Base-by-base conservation (phyloP, 2,888 invertebrate species). In the Bembecia ichneumoniformis region DNA sequence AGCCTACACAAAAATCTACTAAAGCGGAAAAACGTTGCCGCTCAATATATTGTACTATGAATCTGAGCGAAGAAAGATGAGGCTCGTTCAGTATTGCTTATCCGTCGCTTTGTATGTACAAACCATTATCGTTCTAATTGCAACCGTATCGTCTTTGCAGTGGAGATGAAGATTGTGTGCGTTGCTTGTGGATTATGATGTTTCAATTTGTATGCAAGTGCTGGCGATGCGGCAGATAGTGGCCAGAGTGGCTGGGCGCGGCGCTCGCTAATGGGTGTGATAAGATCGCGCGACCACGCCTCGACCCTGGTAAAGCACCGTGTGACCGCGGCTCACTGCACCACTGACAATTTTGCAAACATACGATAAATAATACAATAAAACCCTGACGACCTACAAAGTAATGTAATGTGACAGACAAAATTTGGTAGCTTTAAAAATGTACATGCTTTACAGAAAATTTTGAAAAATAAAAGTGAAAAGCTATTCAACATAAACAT, bases 201-300 rank as follows among this genome's bases (percentile, higher is more conserved):
- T 74, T 71, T 69, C 11, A 44, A 58, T 63, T 63, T 59, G 58
- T 57, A 58, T 59, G 64, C 56, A 56, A 58, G 64, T 58, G 63
- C 61, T 56, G 61, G 64, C 67, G 28, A 28, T 28, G 28, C 28
- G 28, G 28, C 28, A 28, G 81, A 81, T 81, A 75, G 64, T 64
- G 68, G 64, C 64, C 82, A 83, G 82, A 81, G 77, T 69, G 73
- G 69, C 74, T 73, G 79, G 78, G 79, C 77, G 80, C 74, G 76
- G 78, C 69, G 70, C 71, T 72, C 70, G 82, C 84, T 86, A 86
- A 86, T 83, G 80, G 79, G 69, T 58, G 64, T 66, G 84, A 84
- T 86, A 83, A 75, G 74, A 84, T 83, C 84, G 68, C 66, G 68
- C 71, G 74, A 76, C 80, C 84, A 81, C 82, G 82, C 83, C 82